phyloP scores from a whole-genome alignment of 2,113 vertebrate genomes.

The Lophotis ruficrista region DNA sequence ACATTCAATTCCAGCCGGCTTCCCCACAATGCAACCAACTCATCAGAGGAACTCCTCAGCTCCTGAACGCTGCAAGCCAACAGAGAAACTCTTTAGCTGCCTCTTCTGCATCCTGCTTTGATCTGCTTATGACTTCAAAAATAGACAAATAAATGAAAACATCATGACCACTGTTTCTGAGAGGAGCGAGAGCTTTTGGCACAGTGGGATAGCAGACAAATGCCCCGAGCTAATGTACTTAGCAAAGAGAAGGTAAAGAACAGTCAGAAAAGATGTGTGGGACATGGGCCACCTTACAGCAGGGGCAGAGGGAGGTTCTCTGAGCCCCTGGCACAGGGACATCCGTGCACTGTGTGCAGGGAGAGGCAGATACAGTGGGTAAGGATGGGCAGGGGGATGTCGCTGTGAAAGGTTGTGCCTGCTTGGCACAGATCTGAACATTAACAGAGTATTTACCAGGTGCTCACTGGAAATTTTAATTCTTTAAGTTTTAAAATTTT shows the following conservation, averaged over 20 bases:
- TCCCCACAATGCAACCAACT: background rate
- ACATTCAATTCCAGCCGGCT: background rate
- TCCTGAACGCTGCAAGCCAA: background rate
- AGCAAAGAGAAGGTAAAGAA: background rate
- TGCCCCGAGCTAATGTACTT: background rate
- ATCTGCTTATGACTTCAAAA: constrained; percentile 4
- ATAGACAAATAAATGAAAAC: background rate
- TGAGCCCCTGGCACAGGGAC: background rate
- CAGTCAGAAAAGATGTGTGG: background rate
- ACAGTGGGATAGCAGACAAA: constrained; percentile 11
- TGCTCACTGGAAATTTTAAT: background rate
- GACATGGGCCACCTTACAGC: background rate
- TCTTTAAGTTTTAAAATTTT: background rate
- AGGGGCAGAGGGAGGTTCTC: background rate
- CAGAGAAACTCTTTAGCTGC: constrained; percentile 20
- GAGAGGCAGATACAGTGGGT: background rate
- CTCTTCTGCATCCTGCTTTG: constrained; percentile 15
- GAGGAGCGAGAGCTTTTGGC: background rate
- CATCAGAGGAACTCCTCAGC: background rate
- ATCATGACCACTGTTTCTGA: constrained; percentile 12
- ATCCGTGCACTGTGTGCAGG: fast-evolving
- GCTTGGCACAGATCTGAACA: background rate
- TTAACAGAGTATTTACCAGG: background rate
- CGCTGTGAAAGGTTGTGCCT: background rate
- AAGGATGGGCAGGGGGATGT: background rate